Percentiles rank a stretch among this genome's conserved stretches.
These are phyloP conservation scores for Sinocyclocheilus anshuiensis DNA, from an alignment of 2,113 vertebrate genomes.

Conservation along the genomic window DNA sequence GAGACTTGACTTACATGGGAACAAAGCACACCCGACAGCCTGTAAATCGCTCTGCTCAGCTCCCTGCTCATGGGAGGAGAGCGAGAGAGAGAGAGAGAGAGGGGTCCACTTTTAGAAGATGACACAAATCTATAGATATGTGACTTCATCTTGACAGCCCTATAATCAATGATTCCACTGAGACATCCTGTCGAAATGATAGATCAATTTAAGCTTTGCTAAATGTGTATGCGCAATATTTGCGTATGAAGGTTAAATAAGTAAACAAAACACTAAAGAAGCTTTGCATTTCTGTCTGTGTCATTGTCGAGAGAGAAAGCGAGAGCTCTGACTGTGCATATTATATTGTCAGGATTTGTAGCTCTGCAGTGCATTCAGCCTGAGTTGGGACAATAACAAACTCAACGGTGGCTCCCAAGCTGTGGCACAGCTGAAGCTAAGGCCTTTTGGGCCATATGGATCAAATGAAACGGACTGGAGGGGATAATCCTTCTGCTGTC, in stretches of 20 bases:
- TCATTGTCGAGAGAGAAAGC: conserved; percentile 8
- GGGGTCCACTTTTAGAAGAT: conserved; percentile 35
- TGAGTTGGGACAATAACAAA: conserved; percentile 45
- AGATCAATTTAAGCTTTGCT: background rate
- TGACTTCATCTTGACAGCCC: conserved; percentile 8
- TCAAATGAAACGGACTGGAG: conserved; percentile 49
- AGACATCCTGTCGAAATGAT: background rate
- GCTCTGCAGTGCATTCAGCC: conserved; percentile 25
- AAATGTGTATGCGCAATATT: background rate
- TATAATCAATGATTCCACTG: conserved; percentile 16
- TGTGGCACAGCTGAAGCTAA: conserved; percentile 44
- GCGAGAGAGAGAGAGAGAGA: background rate
- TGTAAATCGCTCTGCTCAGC: conserved; percentile 48
- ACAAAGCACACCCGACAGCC: conserved; percentile 56
- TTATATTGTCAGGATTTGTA: conserved; percentile 32
- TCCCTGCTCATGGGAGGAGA: conserved; percentile 11
- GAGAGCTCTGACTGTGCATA: conserved; percentile 20
- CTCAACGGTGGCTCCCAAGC: conserved; percentile 37
- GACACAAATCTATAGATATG: conserved; percentile 23
- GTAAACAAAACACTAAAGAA: background rate
- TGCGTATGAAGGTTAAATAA: conserved; percentile 3
- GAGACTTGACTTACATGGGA: conserved; percentile 47
- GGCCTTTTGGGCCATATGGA: conserved; percentile 52
- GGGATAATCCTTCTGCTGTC: conserved; percentile 46
- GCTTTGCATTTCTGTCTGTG: conserved; percentile 21